A percentile compares a stretch with the other conserved stretches of the same genome.
Conservation (phyloP, 2,888 invertebrate species). For the Drosophila seclusa region DNA sequence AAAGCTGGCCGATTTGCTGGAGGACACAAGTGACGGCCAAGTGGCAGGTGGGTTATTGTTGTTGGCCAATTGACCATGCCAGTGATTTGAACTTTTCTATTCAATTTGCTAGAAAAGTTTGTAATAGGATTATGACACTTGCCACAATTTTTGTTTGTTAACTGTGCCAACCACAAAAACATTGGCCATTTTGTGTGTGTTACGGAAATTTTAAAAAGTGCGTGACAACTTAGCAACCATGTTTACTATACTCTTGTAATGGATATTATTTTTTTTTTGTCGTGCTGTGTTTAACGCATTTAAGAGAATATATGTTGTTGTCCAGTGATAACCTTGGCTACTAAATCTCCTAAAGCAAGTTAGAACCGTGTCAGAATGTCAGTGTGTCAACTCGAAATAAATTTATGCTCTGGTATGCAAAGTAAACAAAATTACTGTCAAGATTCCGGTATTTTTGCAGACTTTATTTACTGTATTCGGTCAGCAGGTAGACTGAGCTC, state of each 20-base stretch:
- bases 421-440: not conserved
- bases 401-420: not conserved
- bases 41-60: slow-evolving; percentile 48
- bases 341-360: not conserved
- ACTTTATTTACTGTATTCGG: not conserved
- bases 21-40: slow-evolving; percentile 55
- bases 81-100: slow-evolving; percentile 19
- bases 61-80: not conserved
- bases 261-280: not conserved
- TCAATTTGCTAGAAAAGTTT: slow-evolving; percentile 23
- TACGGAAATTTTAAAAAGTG: slow-evolving; percentile 28
- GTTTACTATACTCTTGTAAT: not conserved
- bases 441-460: not conserved
- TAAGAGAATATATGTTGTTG: not conserved
- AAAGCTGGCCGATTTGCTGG: slow-evolving; percentile 88
- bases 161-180: slow-evolving; percentile 3
- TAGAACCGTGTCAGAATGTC: not conserved
- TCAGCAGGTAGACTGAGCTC: not conserved
- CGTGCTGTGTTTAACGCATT: not conserved
- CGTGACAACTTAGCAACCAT: slow-evolving; percentile 3
- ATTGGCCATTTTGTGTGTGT: not conserved
- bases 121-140: slow-evolving; percentile 21
- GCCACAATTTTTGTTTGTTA: slow-evolving; percentile 8
- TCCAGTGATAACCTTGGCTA: not conserved
- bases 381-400: not conserved